Conservation (phyloP, 1,140 invertebrate genomes). For the Plectrocnemia conspersa region DNA sequence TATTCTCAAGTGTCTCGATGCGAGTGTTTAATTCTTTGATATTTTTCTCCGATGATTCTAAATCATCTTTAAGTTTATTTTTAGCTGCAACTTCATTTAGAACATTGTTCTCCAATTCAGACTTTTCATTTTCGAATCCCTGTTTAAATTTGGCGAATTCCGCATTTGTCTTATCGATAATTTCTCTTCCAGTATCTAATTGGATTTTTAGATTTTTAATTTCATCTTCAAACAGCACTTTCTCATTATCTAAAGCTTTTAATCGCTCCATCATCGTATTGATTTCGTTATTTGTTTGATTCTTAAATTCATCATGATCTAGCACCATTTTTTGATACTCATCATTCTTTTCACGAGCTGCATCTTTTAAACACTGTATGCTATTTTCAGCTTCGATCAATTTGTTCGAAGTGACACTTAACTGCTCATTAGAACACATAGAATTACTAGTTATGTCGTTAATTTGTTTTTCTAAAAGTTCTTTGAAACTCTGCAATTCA, state of each 20-base stretch:
- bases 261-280: conserved; percentile 24
- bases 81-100: conserved; percentile 31
- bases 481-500: conserved; percentile 47
- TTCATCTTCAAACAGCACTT: conserved; percentile 30
- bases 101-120: conserved; percentile 46
- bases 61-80: conserved; percentile 44
- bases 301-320: conserved; percentile 36
- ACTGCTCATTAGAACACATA: conserved; percentile 49
- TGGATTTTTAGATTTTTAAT: conserved; percentile 28
- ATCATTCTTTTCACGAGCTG: conserved; percentile 45
- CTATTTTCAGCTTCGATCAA: conserved; percentile 49
- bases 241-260: conserved; percentile 28
- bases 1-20: conserved; percentile 43
- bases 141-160: conserved; percentile 41
- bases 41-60: conserved; percentile 43
- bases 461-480: conserved; percentile 48
- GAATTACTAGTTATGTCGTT: conserved; percentile 46
- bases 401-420: conserved; percentile 46
- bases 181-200: conserved; percentile 22
- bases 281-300: conserved; percentile 25
- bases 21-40: conserved; percentile 46
- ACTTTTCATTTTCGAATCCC: conserved; percentile 45
- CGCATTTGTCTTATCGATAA: conserved; percentile 38
- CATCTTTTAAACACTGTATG: conserved; percentile 46
- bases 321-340: conserved; percentile 45